These are phyloP conservation scores for Deroplatys truncata DNA, from an alignment of 2,888 invertebrate species.

Conservation along the genomic window DNA sequence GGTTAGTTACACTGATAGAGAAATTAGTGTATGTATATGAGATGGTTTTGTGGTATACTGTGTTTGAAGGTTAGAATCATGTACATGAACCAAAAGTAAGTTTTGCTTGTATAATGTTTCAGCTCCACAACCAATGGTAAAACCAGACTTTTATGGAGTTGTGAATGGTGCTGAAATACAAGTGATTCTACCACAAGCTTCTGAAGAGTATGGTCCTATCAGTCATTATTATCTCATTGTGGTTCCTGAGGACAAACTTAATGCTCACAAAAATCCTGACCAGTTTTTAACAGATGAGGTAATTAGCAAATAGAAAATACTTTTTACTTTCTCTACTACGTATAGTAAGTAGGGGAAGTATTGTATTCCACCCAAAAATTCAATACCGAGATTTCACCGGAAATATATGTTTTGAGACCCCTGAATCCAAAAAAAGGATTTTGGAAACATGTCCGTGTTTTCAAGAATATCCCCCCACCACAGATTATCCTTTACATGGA, in stretches of 20 bases:
- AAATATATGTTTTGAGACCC: no score
- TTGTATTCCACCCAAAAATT: no score
- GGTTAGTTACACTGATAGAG: slow-evolving; percentile 35
- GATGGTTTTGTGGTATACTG: background rate
- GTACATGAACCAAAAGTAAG: background rate
- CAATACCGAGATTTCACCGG: no score
- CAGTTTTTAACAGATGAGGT: slow-evolving; percentile 82
- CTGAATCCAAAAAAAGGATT: no score
- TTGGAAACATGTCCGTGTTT: no score
- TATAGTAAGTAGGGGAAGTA: no score
- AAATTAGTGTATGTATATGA: background rate
- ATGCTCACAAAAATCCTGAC: slow-evolving; percentile 77
- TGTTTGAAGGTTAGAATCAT: background rate
- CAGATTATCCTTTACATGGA: no score
- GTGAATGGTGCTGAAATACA: slow-evolving; percentile 76
- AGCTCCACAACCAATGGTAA: slow-evolving; percentile 92
- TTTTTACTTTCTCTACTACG: no score
- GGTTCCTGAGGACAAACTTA: slow-evolving; percentile 83
- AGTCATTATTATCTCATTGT: slow-evolving; percentile 95
- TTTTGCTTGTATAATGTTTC: background rate
- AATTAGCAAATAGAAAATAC: slow-evolving; percentile 23
- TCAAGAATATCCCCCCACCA: no score
- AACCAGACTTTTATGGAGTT: slow-evolving; percentile 90
- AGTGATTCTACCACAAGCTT: slow-evolving; percentile 92
- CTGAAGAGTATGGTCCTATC: slow-evolving; percentile 97